These are phyloP conservation scores for Acipenser ruthenus DNA, from an alignment of 2,797 vertebrate genomes.

Conservation along the genomic window DNA sequence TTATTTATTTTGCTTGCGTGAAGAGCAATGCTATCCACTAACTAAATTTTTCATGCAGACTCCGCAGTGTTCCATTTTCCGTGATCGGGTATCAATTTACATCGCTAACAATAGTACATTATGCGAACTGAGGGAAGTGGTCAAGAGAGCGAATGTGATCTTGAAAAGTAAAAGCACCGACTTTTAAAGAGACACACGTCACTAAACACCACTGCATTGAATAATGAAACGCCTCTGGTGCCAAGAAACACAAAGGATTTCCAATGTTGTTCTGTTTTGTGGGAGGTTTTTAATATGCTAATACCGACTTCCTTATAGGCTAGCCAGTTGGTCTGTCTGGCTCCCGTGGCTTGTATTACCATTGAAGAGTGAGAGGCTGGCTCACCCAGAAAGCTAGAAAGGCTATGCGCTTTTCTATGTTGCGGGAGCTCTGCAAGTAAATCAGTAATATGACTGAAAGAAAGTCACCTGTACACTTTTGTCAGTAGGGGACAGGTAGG, in stretches of 20 bases:
- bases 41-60: slow-evolving; percentile 12
- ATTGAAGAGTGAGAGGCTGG: neutral
- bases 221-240: too few relatives aligned
- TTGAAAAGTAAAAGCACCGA: too few relatives aligned
- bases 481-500: neutral
- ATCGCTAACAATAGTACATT: neutral
- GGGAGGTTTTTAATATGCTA: neutral
- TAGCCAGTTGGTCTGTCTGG: neutral
- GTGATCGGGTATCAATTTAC: slow-evolving; percentile 8
- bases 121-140: too few relatives aligned
- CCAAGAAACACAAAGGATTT: too few relatives aligned
- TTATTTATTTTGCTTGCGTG: slow-evolving; percentile 10
- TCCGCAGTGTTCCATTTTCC: slow-evolving; percentile 5
- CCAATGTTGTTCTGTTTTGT: too few relatives aligned
- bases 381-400: too few relatives aligned
- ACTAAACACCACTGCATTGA: too few relatives aligned
- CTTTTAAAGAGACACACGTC: too few relatives aligned
- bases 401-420: neutral
- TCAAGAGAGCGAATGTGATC: too few relatives aligned
- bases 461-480: neutral
- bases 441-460: neutral
- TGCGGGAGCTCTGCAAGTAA: neutral
- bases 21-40: slow-evolving; percentile 14
- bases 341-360: neutral
- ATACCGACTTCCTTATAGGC: neutral